phyloP scores from a whole-genome alignment of 2,113 vertebrate species.

The Lophius piscatorius region DNA sequence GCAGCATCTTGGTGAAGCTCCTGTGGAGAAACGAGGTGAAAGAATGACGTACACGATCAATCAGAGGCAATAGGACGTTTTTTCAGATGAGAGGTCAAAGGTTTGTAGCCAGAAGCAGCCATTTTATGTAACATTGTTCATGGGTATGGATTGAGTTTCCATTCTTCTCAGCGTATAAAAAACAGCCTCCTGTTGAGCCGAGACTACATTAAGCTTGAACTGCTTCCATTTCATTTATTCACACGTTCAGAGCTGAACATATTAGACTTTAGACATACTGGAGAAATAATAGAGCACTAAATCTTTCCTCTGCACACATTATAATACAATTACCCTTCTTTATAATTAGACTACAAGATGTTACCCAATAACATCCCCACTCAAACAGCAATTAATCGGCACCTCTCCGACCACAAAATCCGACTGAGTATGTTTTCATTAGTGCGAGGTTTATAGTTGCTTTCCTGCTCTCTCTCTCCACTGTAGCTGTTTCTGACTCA shows the following conservation, averaged over 20 bases:
- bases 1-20: too few relatives aligned
- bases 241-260: slow-evolving; percentile 7
- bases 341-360: slow-evolving; percentile 1
- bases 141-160: too few relatives aligned
- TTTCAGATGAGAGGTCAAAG: background rate
- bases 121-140: too few relatives aligned
- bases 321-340: background rate
- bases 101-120: background rate
- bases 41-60: too few relatives aligned
- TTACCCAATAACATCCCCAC: background rate
- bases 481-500: background rate
- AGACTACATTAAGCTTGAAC: background rate
- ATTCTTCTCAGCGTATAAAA: too few relatives aligned
- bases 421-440: background rate
- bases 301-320: background rate
- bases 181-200: too few relatives aligned
- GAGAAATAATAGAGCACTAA: background rate
- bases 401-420: background rate
- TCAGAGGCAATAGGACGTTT: background rate
- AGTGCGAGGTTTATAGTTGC: background rate
- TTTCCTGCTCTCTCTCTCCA: background rate
- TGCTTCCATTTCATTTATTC: slow-evolving; percentile 10
- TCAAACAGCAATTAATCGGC: background rate
- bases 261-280: background rate
- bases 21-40: too few relatives aligned